These are phyloP conservation scores for Neosalanx taihuensis DNA, from an alignment of 2,797 vertebrate species.

Conservation along the genomic window DNA sequence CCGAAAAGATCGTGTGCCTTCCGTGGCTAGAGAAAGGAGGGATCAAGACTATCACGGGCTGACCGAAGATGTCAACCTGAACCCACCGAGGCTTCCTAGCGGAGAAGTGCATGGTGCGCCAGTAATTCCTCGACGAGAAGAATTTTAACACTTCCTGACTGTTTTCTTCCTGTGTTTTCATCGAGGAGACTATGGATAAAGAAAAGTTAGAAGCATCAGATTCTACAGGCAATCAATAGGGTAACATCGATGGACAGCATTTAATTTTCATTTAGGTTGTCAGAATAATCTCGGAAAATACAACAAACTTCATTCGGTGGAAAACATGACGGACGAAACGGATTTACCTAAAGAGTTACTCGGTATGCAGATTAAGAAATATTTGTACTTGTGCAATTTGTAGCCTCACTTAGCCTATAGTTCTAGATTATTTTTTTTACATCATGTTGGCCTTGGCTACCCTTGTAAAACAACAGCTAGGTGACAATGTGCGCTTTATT, in stretches of 20 bases:
- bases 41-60: too few relatives aligned
- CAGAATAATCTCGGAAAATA: not conserved
- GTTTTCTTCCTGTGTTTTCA: too few relatives aligned
- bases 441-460: not conserved
- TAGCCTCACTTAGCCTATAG: too few relatives aligned
- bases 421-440: not conserved
- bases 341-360: constrained; percentile 76
- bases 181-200: constrained; percentile 18
- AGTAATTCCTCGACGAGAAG: too few relatives aligned
- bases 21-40: too few relatives aligned
- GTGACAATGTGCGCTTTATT: not conserved
- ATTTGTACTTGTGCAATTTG: not conserved
- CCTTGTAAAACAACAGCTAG: not conserved
- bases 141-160: too few relatives aligned
- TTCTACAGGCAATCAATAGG: constrained; percentile 15
- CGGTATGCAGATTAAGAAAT: constrained; percentile 66
- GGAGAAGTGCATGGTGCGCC: too few relatives aligned
- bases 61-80: too few relatives aligned
- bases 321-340: constrained; percentile 76
- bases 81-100: too few relatives aligned
- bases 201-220: constrained; percentile 28
- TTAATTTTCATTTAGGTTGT: not conserved
- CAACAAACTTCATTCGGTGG: constrained; percentile 15
- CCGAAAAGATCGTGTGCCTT: too few relatives aligned
- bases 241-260: constrained; percentile 11